phyloP scores from a whole-genome alignment of 2,797 vertebrate genomes.

The Coregonus sp. region DNA sequence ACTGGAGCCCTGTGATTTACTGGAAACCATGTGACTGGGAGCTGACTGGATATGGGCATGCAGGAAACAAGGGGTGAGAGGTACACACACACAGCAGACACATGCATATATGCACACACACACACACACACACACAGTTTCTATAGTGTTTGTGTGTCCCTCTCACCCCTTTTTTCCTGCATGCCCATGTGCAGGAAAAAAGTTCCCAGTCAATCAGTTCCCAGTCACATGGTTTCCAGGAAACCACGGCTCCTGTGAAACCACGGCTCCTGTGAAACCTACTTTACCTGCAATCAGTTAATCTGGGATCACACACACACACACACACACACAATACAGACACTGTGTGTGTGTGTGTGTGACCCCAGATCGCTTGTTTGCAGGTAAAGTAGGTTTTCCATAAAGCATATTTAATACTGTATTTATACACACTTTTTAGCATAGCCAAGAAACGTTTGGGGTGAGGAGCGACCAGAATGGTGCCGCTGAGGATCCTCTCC shows the following conservation, averaged over 20 bases:
- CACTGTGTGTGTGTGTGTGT: no score
- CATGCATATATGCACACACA: neutral
- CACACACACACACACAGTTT: neutral
- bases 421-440: neutral
- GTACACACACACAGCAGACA: neutral
- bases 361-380: no score
- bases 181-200: no score
- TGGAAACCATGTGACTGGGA: constrained; percentile 56
- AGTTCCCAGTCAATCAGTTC: no score
- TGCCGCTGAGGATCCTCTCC: no score
- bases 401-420: neutral
- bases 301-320: neutral
- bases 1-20: constrained; percentile 19
- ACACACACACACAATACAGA: neutral
- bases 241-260: no score
- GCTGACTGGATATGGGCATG: constrained; percentile 30
- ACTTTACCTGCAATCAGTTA: neutral
- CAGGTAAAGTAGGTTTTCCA: no score
- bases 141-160: neutral
- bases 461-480: neutral
- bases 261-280: no score
- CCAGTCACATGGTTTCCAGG: no score
- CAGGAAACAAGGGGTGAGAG: constrained; percentile 12
- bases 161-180: no score
- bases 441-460: no score